Evolutionary conservation across 1,140 invertebrate species (phyloP), one percentile per base, ranked within the genome.

Genomic region (Microplitis demolitor): DNA sequence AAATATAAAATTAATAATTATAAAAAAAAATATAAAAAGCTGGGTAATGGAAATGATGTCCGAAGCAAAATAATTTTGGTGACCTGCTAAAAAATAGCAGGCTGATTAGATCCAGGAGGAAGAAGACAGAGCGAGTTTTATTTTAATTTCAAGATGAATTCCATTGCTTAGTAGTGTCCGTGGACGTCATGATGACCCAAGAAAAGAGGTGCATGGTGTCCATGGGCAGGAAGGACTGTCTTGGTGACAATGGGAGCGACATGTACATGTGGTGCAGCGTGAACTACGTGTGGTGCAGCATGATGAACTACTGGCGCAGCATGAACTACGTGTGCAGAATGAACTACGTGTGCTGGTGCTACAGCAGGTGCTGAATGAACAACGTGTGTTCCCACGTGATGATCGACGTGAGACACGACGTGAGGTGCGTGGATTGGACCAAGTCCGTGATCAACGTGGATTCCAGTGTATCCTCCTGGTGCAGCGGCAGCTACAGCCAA

Each of bases 221-320:
- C 77, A 84, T 88, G 75, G 82, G 88, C 67, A 74, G 88, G 68
- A 79, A 89, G 69, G 76, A 88, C 72, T 73, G 86, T 90, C 63
- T 75, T 83, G 82, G 85, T 86, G 72, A 87, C 81, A 72, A 87
- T 81, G 54, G 85, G 79, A 1, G 77, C 53, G 14, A 61, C 51
- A 69, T 82, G 84, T 31, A 85, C 78, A n/a, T 60, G n/a, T 24
- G 56, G 56, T 2, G 81, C 79, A n/a, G 79, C 68, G 66, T 73
- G 73, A 16, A 79, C 66, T 9, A 81, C 75, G 16, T 76, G 78
- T 8, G 79, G 79, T 67, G 31, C 67, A 66, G 72, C 61, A 8
- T 63, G 34, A 8, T 63, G 34, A 24, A 63, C 71, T 16, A 69
- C 71, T 50, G 76, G 72, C 51, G 82, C 62, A 13, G 86, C 78